Percentiles rank a stretch among this genome's conserved stretches.
Conservation (phyloP, 2,888 invertebrate species). For the Nemotelus pantherinus region DNA sequence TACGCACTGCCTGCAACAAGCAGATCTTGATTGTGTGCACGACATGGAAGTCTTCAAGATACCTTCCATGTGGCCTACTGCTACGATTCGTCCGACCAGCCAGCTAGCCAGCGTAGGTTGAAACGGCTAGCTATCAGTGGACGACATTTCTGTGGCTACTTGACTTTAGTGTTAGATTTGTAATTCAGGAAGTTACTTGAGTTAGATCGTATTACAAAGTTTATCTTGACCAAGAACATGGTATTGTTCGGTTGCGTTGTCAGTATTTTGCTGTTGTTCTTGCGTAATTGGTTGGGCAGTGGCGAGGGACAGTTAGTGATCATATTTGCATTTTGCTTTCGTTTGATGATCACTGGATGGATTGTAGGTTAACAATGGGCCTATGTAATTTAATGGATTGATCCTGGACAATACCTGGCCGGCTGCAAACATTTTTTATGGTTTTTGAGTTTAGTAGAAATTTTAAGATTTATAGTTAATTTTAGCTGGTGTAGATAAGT, state of each 20-base stretch:
- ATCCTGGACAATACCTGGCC: too few species aligned
- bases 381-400: too few species aligned
- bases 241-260: constrained; percentile 32
- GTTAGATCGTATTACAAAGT: constrained; percentile 12
- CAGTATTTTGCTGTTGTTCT: constrained; percentile 10
- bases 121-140: constrained; percentile 11
- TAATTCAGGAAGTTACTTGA: constrained; percentile 39
- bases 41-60: constrained; percentile 14
- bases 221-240: constrained; percentile 15
- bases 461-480: not conserved
- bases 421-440: too few species aligned
- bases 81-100: too few species aligned
- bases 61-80: too few species aligned
- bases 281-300: constrained; percentile 28
- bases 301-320: not conserved
- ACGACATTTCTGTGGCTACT: constrained; percentile 38
- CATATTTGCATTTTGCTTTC: constrained; percentile 19
- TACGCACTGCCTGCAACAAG: constrained; percentile 17
- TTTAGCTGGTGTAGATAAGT: not conserved
- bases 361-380: too few species aligned
- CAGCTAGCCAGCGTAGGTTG: constrained; percentile 12
- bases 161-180: constrained; percentile 40
- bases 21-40: constrained; percentile 33
- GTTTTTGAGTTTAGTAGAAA: too few species aligned
- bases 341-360: not conserved